Evolutionary conservation across 1,140 invertebrate species (phyloP).

Genomic region (Drosophila yakuba): DNA sequence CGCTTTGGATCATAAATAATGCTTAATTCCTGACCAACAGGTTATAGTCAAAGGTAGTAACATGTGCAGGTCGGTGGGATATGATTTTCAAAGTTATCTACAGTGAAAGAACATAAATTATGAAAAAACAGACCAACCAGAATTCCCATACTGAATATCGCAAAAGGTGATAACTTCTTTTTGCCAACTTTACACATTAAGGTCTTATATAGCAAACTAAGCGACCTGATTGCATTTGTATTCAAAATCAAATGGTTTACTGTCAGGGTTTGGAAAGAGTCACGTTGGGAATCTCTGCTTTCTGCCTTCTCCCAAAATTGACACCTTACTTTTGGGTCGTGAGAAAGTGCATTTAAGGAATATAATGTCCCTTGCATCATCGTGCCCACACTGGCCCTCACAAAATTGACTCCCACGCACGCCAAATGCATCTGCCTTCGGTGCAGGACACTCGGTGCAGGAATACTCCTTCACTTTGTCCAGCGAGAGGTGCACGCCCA

Average conservation of each 20-base stretch:
- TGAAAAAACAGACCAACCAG: too few species aligned
- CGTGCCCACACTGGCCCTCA: slow-evolving; percentile 40
- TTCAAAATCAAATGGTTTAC: not conserved
- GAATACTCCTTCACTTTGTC: slow-evolving; percentile 52
- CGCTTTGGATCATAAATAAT: slow-evolving; percentile 41
- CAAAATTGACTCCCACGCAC: slow-evolving; percentile 73
- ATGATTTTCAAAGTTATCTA: not conserved
- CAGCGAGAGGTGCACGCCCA: slow-evolving; percentile 29
- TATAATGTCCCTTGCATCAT: slow-evolving; percentile 25
- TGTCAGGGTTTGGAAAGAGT: not conserved
- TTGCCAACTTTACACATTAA: too few species aligned
- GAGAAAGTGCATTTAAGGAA: slow-evolving; percentile 16
- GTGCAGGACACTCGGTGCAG: slow-evolving; percentile 19
- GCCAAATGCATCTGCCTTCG: slow-evolving; percentile 67
- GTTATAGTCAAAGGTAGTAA: slow-evolving; percentile 36
- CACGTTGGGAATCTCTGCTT: not conserved
- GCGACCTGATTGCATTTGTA: not conserved
- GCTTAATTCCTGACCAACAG: slow-evolving; percentile 43
- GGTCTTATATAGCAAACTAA: too few species aligned
- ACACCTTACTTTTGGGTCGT: slow-evolving; percentile 20
- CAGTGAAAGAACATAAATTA: not conserved
- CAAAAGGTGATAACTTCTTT: too few species aligned
- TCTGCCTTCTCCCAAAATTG: slow-evolving; percentile 17
- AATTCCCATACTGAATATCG: too few species aligned
- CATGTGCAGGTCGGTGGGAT: not conserved